Evolutionary conservation across 2,888 invertebrate genomes (phyloP), one percentile per base, ranked within the genome.

Genomic region (Acanthacorydalis orientalis): DNA sequence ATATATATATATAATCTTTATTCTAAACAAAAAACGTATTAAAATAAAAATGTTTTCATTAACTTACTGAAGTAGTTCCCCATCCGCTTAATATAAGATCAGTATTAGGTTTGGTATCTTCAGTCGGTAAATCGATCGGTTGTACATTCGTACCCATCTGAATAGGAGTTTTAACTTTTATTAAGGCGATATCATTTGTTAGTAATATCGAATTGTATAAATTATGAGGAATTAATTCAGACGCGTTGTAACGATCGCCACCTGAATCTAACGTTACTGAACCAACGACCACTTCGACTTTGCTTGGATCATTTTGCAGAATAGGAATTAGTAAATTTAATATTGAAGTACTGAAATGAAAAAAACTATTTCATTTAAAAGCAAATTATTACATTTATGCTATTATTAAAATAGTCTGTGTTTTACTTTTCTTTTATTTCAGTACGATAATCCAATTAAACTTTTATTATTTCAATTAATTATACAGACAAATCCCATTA

Each of bases 11-110:
- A n/a, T n/a, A n/a, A n/a, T n/a, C n/a, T n/a, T n/a, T n/a, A n/a
- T n/a, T n/a, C n/a, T n/a, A n/a, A n/a, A n/a, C n/a, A n/a, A n/a
- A n/a, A n/a, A n/a, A n/a, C n/a, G n/a, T n/a, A n/a, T n/a, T n/a
- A n/a, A n/a, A 12, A 37, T 9, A 12, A 12, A 14, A 12, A 37
- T 37, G 7, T n/a, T n/a, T n/a, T n/a, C n/a, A 3, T 37, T 37
- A 9, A 59, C 67, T 64, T 54, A 72, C 65, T 23, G 67, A 64
- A 1, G 70, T 69, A 3, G 72, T 68, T 0, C 80, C 79, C 79
- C 79, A 80, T 1, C 80, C 80, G 11, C 73, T 74, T 32, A 79
- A 58, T 1, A 68, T 57, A 9, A 74, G 53, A 0, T 66, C 62
- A 23, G 77, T 76, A 0, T 68, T 70, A 8, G 69, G 67, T 50